These are phyloP conservation scores for Crambe crambe DNA, from an alignment of 37 sponge, comb jelly and placozoan genomes.

Conservation along the genomic window DNA sequence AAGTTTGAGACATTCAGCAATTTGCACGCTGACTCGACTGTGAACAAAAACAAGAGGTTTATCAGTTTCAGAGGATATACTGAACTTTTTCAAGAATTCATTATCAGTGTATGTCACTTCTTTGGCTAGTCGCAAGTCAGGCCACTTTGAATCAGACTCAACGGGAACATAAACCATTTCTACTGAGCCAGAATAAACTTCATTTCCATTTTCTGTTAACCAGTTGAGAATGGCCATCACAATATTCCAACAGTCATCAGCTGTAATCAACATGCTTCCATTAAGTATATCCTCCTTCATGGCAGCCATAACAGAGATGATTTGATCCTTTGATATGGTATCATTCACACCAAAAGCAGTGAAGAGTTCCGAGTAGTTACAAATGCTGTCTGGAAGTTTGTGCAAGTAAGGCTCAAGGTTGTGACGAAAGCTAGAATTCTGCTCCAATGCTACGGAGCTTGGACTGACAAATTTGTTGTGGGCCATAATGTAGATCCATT, in stretches of 20 bases:
- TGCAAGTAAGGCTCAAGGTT: conserved; percentile 40
- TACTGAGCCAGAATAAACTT: background rate
- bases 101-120: conserved; percentile 47
- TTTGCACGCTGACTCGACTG: background rate
- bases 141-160: conserved; percentile 21
- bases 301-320: conserved; percentile 20
- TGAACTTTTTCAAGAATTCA: conserved; percentile 22
- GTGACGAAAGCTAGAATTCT: conserved; percentile 15
- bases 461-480: conserved; percentile 28
- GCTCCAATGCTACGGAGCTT: background rate
- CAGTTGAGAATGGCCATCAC: conserved; percentile 52
- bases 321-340: conserved; percentile 11
- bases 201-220: conserved; percentile 34
- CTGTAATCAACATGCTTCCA: background rate
- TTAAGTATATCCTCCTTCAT: conserved; percentile 16
- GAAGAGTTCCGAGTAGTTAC: conserved; percentile 20
- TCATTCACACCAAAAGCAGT: conserved; percentile 27
- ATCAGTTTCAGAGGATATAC: background rate
- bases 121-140: conserved; percentile 1
- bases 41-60: conserved; percentile 18
- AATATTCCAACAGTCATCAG: conserved; percentile 30
- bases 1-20: conserved; percentile 20
- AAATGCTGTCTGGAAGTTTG: conserved; percentile 34
- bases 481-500: conserved; percentile 39
- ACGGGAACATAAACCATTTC: conserved; percentile 29